These are phyloP conservation scores for Melanotaenia boesemani DNA, from an alignment of 2,797 vertebrate species.

Conservation along the genomic window DNA sequence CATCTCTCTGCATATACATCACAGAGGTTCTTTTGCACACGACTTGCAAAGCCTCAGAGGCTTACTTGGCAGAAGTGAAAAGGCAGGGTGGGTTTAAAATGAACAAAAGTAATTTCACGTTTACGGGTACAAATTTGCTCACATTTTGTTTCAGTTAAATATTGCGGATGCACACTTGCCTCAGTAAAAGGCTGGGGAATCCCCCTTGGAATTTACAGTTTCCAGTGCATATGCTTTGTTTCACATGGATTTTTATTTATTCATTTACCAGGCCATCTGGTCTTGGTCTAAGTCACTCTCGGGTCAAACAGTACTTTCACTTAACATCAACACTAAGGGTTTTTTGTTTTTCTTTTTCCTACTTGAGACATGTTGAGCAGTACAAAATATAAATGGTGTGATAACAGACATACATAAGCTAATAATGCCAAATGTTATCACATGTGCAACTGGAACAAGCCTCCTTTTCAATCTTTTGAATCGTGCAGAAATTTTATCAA, in stretches of 20 bases:
- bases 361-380: conserved; percentile 18
- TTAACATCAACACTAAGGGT: conserved; percentile 55
- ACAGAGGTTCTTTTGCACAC: conserved; percentile 34
- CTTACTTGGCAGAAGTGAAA: conserved; percentile 51
- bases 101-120: conserved; percentile 56
- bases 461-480: conserved; percentile 38
- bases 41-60: conserved; percentile 56
- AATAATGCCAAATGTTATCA: conserved; percentile 69
- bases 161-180: conserved; percentile 57
- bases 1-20: conserved; percentile 29
- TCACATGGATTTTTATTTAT: conserved; percentile 58
- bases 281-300: conserved; percentile 63
- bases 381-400: conserved; percentile 52
- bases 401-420: conserved; percentile 59
- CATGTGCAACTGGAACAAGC: conserved; percentile 55
- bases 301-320: conserved; percentile 73
- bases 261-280: conserved; percentile 73
- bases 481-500: conserved; percentile 10
- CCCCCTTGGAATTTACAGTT: conserved; percentile 53
- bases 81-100: conserved; percentile 46
- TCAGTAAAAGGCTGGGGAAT: conserved; percentile 47
- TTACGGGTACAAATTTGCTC: conserved; percentile 64
- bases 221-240: conserved; percentile 71
- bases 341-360: conserved; percentile 13
- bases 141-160: conserved; percentile 64